These are phyloP conservation scores for Xenopus petersii DNA, from an alignment of 2,797 vertebrate species.

Conservation along the genomic window DNA sequence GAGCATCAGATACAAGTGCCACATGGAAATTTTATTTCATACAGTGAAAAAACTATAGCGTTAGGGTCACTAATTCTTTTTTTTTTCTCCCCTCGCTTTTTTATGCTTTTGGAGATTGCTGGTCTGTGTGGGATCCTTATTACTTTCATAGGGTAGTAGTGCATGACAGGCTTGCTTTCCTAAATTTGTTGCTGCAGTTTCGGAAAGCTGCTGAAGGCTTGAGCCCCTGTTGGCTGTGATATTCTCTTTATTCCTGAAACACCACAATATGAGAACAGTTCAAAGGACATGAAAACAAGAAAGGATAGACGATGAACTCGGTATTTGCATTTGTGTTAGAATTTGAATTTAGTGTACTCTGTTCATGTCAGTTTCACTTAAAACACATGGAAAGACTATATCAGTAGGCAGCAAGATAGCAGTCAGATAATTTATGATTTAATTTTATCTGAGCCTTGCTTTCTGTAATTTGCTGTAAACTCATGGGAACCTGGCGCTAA, in stretches of 20 bases:
- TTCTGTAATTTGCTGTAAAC: slow-evolving; percentile 94
- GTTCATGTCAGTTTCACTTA: slow-evolving; percentile 78
- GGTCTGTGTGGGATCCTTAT: slow-evolving; percentile 70
- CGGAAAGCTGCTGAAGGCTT: slow-evolving; percentile 63
- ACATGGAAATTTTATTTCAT: slow-evolving; percentile 98
- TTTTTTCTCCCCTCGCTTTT: slow-evolving; percentile 51
- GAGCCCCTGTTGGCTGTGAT: slow-evolving; percentile 57
- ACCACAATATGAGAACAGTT: slow-evolving; percentile 68
- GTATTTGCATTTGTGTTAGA: slow-evolving; percentile 69
- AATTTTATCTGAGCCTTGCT: slow-evolving; percentile 95
- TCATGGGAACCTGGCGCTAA: slow-evolving; percentile 82
- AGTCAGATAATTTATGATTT: slow-evolving; percentile 98
- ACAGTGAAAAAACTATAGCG: slow-evolving; percentile 83
- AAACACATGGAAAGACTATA: slow-evolving; percentile 78
- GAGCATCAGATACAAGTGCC: slow-evolving; percentile 94
- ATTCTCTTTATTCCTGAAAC: slow-evolving; percentile 43
- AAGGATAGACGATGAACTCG: slow-evolving; percentile 67
- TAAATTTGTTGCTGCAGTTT: slow-evolving; percentile 70
- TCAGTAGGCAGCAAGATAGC: slow-evolving; percentile 86
- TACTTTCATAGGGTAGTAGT: slow-evolving; percentile 64
- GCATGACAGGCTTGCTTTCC: slow-evolving; percentile 70
- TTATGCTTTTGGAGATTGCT: slow-evolving; percentile 71
- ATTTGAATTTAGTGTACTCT: slow-evolving; percentile 69
- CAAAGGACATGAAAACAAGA: slow-evolving; percentile 71
- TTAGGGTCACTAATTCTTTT: slow-evolving; percentile 84